A percentile compares a stretch with the other conserved stretches of the same genome.
Conservation (phyloP, 2,797 vertebrate genomes). For the Antennarius maculatus region DNA sequence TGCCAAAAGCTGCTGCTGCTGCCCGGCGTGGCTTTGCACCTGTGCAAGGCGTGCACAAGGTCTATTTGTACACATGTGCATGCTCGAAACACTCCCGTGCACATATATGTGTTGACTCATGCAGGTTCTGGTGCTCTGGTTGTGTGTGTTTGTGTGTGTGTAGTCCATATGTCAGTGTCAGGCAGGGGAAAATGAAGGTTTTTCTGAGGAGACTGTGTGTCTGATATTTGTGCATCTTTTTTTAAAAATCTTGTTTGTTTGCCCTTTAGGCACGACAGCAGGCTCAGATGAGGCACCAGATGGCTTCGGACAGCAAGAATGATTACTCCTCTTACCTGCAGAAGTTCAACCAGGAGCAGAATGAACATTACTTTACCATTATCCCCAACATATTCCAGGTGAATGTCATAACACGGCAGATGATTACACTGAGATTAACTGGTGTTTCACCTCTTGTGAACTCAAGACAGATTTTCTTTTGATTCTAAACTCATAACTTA, state of each 20-base stretch:
- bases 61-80: constrained; percentile 35
- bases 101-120: constrained; percentile 46
- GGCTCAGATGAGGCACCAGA: constrained; percentile 93
- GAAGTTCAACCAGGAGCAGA: constrained; percentile 96
- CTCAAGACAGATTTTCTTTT: not conserved
- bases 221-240: constrained; percentile 26
- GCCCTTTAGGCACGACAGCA: constrained; percentile 84
- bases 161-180: constrained; percentile 38
- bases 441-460: not conserved
- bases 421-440: not conserved
- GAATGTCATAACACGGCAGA: constrained; percentile 7
- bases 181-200: constrained; percentile 22
- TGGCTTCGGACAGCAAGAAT: constrained; percentile 92
- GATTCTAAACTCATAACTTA: not conserved
- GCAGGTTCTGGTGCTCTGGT: constrained; percentile 16
- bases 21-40: constrained; percentile 40
- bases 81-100: constrained; percentile 40
- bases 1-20: constrained; percentile 28
- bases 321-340: constrained; percentile 92
- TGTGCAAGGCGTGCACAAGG: constrained; percentile 35
- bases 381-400: constrained; percentile 94
- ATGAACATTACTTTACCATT: constrained; percentile 92
- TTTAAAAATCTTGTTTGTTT: constrained; percentile 8
- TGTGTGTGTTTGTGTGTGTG: constrained; percentile 7
- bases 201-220: constrained; percentile 18